phyloP scores from a whole-genome alignment of 2,888 invertebrate species.

The Orchesella flavescens region DNA sequence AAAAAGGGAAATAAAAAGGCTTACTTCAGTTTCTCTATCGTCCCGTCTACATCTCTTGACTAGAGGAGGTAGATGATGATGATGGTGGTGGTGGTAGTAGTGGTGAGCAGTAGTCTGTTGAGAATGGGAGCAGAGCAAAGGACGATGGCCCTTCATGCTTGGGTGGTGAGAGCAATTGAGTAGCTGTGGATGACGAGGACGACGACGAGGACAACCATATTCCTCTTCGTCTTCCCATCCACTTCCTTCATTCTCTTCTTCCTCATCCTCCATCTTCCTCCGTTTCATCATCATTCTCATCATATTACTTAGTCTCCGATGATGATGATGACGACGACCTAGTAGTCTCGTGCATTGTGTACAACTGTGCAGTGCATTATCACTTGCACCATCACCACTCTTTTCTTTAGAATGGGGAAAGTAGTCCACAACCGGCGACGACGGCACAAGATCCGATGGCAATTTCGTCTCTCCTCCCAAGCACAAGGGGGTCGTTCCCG shows the following conservation, averaged over 20 bases:
- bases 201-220: too few relatives aligned
- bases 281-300: too few relatives aligned
- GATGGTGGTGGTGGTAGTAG: constrained; percentile 23
- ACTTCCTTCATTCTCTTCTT: constrained; percentile 9
- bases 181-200: constrained; percentile 2
- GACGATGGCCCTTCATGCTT: constrained; percentile 8
- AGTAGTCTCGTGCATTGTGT: too few relatives aligned
- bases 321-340: background rate
- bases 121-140: background rate
- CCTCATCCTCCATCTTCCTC: background rate
- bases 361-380: background rate
- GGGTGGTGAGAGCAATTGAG: constrained; percentile 14
- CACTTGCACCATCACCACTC: background rate
- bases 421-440: constrained; percentile 26
- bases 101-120: constrained; percentile 34
- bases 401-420: background rate
- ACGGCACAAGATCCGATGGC: constrained; percentile 4
- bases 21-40: background rate
- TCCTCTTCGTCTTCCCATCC: constrained; percentile 8
- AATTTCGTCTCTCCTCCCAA: constrained; percentile 26
- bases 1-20: background rate
- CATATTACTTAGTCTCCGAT: constrained; percentile 1
- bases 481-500: constrained; percentile 55
- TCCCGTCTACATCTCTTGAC: background rate
- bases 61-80: constrained; percentile 11